Evolutionary conservation across 2,113 vertebrate genomes (phyloP).

Genomic region (Anas platyrhynchos): DNA sequence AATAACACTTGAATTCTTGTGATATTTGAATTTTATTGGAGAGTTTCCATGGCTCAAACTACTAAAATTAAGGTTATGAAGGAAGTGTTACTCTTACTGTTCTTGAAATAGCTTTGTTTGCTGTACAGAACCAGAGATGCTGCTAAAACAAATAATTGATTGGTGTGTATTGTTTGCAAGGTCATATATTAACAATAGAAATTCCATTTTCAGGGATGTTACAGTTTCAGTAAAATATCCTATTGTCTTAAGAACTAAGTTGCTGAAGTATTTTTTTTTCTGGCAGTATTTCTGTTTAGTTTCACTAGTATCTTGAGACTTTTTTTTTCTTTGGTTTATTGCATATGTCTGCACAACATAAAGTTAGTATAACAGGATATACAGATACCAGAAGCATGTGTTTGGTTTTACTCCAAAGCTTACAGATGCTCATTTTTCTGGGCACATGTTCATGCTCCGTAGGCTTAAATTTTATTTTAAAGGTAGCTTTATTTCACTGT

Average conservation of each 20-base stretch:
- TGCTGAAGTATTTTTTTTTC: background rate
- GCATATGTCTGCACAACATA: background rate
- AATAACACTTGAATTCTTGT: background rate
- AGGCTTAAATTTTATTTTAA: background rate
- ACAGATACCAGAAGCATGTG: background rate
- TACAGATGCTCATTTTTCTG: background rate
- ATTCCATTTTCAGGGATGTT: background rate
- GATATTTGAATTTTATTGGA: background rate
- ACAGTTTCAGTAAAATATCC: background rate
- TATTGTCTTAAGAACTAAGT: background rate
- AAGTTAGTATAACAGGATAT: background rate
- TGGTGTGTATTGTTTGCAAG: background rate
- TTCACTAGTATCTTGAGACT: background rate
- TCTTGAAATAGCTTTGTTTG: background rate
- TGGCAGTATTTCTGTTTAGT: background rate
- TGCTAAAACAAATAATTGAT: background rate
- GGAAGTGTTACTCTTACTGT: background rate
- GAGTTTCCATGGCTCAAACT: background rate
- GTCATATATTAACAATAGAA: background rate
- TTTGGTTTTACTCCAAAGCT: background rate
- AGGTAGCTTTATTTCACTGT: background rate
- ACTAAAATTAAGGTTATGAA: background rate
- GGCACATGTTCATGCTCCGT: background rate
- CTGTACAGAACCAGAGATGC: background rate
- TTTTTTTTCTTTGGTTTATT: background rate